A percentile compares a stretch with the other conserved stretches of the same genome.
These are phyloP conservation scores for Linurgus olivaceus DNA, from an alignment of 2,797 vertebrate species.

Conservation along the genomic window DNA sequence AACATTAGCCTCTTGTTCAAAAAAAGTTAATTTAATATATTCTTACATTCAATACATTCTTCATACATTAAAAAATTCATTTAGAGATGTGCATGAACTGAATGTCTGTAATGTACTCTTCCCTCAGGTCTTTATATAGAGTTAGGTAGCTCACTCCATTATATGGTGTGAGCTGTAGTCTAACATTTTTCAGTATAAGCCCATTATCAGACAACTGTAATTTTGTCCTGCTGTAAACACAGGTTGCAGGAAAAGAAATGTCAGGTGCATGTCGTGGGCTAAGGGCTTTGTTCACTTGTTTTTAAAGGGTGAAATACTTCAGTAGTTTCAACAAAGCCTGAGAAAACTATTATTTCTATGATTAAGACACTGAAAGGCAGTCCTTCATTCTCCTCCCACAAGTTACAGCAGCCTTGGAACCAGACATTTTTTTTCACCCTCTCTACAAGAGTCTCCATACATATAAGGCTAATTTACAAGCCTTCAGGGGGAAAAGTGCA, in stretches of 20 bases:
- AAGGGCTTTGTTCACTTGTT: neutral
- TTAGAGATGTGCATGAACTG: neutral
- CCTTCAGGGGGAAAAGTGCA: rapidly evolving
- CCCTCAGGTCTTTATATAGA: neutral
- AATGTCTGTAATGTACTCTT: neutral
- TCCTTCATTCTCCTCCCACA: neutral
- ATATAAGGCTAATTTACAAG: neutral
- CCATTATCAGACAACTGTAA: neutral
- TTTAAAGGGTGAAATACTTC: neutral
- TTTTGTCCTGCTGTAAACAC: neutral
- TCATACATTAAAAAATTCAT: neutral
- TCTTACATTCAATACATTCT: neutral
- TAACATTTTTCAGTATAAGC: neutral
- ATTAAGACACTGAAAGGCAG: neutral
- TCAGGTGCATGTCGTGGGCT: neutral
- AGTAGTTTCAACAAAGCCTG: neutral
- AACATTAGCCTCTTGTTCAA: neutral
- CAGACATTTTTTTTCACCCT: neutral
- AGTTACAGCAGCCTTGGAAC: neutral
- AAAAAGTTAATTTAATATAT: neutral
- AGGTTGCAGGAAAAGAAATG: neutral
- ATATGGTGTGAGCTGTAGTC: neutral
- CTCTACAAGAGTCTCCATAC: neutral
- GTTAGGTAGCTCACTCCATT: neutral
- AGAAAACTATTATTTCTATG: neutral